phyloP scores from a whole-genome alignment of 2,888 invertebrate species.

The Metopia argyrocephala region DNA sequence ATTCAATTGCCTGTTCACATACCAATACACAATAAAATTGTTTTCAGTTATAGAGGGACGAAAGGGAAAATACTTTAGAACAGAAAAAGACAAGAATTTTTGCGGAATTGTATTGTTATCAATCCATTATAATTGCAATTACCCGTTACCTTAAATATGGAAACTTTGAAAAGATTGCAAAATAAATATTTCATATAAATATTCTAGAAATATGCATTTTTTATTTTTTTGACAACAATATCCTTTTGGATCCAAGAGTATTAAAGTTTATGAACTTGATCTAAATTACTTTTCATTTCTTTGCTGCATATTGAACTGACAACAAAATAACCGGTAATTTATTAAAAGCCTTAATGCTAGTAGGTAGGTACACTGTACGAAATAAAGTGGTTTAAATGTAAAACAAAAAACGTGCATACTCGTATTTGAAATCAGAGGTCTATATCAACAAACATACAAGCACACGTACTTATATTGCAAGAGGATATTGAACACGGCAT shows the following conservation, averaged over 20 bases:
- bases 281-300: conserved; percentile 38
- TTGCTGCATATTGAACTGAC: background rate
- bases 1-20: conserved; percentile 24
- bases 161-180: conserved; percentile 4
- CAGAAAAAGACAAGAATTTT: background rate
- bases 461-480: too few relatives aligned
- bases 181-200: background rate
- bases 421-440: too few relatives aligned
- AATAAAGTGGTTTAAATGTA: background rate
- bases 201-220: background rate
- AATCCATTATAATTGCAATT: conserved; percentile 39
- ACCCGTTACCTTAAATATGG: conserved; percentile 12
- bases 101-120: background rate
- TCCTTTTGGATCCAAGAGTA: conserved; percentile 36
- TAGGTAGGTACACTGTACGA: conserved; percentile 12
- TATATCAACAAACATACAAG: too few relatives aligned
- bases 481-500: too few relatives aligned
- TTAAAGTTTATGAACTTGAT: conserved; percentile 51
- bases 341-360: conserved; percentile 20
- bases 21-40: background rate
- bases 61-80: background rate
- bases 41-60: background rate
- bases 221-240: background rate
- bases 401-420: background rate
- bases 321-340: conserved; percentile 57